Percentiles rank a stretch among this genome's conserved stretches.
Evolutionary conservation across 2,888 invertebrate species (phyloP).

Genomic region (Agrochola macilenta): DNA sequence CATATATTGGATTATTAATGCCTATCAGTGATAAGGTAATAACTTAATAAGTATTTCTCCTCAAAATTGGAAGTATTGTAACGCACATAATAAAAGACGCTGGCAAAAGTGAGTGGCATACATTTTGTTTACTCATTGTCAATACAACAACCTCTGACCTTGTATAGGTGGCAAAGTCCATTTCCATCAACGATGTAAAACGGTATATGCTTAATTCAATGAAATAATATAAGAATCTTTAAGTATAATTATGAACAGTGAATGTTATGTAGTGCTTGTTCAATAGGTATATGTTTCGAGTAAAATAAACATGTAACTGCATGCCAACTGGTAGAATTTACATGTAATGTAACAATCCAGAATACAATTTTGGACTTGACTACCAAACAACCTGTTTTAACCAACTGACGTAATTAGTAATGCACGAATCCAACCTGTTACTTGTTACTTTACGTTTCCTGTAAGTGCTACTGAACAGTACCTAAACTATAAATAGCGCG

Average conservation of each 20-base stretch:
- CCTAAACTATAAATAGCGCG: constrained; percentile 7
- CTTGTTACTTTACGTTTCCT: constrained; percentile 2
- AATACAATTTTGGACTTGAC: constrained; percentile 8
- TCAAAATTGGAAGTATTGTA: not conserved
- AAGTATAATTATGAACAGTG: not conserved
- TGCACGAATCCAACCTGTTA: not conserved
- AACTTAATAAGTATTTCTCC: not conserved
- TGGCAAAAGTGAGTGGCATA: not conserved
- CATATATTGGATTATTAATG: not conserved
- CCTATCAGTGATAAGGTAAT: no score
- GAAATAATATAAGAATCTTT: not conserved
- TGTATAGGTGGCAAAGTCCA: constrained; percentile 63
- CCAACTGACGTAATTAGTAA: constrained; percentile 15
- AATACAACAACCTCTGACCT: constrained; percentile 58
- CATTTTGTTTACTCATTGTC: constrained; percentile 45
- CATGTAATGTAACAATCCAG: constrained; percentile 18
- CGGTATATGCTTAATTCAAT: constrained; percentile 25
- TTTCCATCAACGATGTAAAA: constrained; percentile 3
- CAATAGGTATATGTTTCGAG: not conserved
- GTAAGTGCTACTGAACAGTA: not conserved
- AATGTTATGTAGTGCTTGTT: constrained; percentile 8
- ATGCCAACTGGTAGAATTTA: constrained; percentile 25
- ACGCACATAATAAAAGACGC: not conserved
- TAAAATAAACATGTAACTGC: constrained; percentile 5
- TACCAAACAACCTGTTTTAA: constrained; percentile 16